A percentile compares a stretch with the other conserved stretches of the same genome.
These are phyloP conservation scores for Nemotelus pantherinus DNA, from an alignment of 2,888 invertebrate species.

Conservation along the genomic window DNA sequence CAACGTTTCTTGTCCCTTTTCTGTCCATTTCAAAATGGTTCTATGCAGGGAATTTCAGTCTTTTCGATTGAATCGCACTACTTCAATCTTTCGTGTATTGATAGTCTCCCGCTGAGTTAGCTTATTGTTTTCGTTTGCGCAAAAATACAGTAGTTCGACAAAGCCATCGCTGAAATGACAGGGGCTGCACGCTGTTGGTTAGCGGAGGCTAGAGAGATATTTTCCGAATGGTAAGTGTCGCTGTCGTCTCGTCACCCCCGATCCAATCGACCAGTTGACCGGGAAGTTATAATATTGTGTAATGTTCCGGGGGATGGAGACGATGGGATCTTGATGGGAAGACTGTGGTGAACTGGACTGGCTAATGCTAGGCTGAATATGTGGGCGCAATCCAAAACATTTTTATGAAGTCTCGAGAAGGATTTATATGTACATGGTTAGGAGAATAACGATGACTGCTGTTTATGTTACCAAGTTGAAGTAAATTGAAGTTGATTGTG, in stretches of 20 bases:
- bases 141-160: constrained; percentile 5
- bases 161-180: not conserved
- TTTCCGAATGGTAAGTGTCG: not conserved
- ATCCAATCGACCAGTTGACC: not conserved
- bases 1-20: not conserved
- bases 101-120: constrained; percentile 27
- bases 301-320: not conserved
- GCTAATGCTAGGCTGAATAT: not conserved
- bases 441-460: constrained; percentile 20
- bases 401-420: constrained; percentile 27
- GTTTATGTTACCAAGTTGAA: constrained; percentile 30
- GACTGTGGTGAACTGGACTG: not conserved
- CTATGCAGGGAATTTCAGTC: not conserved
- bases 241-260: constrained; percentile 13
- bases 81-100: not conserved
- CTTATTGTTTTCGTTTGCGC: constrained; percentile 32
- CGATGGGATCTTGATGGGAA: not conserved
- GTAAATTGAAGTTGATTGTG: constrained; percentile 36
- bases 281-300: not conserved
- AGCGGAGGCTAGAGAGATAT: no score
- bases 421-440: constrained; percentile 26
- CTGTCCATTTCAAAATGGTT: not conserved
- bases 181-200: not conserved
- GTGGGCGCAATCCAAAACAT: constrained; percentile 27
- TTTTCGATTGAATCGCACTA: not conserved